Percentiles rank a stretch among this genome's conserved stretches.
Evolutionary conservation across 2,113 vertebrate genomes (phyloP).

Genomic region (Cephalopholis sonnerati): DNA sequence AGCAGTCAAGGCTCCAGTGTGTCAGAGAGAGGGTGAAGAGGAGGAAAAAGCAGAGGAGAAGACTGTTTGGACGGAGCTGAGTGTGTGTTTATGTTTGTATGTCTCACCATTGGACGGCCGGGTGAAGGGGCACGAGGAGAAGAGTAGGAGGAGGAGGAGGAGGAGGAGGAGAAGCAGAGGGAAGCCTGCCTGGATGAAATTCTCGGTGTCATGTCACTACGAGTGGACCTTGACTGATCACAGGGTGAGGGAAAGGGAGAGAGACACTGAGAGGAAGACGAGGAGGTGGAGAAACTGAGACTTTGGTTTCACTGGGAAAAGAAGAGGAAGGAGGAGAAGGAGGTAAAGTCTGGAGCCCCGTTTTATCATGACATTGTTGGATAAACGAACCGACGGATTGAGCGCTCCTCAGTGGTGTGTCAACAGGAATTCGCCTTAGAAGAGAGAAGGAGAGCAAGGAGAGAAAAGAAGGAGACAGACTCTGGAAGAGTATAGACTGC

Average conservation of each 20-base stretch:
- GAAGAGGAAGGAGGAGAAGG: constrained; percentile 14
- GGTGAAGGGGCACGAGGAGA: constrained; percentile 68
- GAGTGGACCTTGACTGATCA: constrained; percentile 79
- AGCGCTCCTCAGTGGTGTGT: constrained; percentile 61
- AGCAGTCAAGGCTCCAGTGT: constrained; percentile 73
- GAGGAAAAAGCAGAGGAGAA: constrained; percentile 63
- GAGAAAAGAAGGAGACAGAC: constrained; percentile 45
- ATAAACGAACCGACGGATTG: constrained; percentile 52
- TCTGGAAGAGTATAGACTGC: constrained; percentile 58
- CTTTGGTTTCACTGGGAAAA: constrained; percentile 42
- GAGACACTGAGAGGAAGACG: constrained; percentile 38
- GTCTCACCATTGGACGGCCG: constrained; percentile 66
- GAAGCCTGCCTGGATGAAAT: constrained; percentile 74
- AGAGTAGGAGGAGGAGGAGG: constrained; percentile 33
- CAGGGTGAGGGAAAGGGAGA: constrained; percentile 51
- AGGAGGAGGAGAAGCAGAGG: constrained; percentile 51
- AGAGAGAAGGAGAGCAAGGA: constrained; percentile 19
- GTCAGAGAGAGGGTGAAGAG: constrained; percentile 68
- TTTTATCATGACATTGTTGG: constrained; percentile 69
- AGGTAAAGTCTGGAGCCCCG: constrained; percentile 51
- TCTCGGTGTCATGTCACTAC: constrained; percentile 76
- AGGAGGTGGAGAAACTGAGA: constrained; percentile 56
- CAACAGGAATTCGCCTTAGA: constrained; percentile 60
- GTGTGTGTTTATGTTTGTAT: constrained; percentile 80
- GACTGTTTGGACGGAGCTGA: constrained; percentile 73